Percentiles rank a stretch among this genome's conserved stretches.
phyloP scores from a whole-genome alignment of 2,113 vertebrate genomes.

The Chrysochloris asiatica region DNA sequence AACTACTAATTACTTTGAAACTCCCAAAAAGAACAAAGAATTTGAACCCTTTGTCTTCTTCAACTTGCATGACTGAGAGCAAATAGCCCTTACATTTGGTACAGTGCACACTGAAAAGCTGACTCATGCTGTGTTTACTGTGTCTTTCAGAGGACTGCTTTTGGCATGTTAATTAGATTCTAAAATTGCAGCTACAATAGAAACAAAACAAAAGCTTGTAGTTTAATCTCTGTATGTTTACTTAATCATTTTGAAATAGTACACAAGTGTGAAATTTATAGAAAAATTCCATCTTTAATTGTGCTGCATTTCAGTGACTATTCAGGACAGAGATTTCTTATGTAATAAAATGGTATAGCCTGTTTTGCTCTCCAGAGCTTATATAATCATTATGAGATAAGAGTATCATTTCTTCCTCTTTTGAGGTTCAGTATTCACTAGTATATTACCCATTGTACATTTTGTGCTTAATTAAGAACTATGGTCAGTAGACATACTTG shows the following conservation, averaged over 20 bases:
- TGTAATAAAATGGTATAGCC: not conserved
- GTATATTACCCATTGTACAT: not conserved
- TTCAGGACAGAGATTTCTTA: slow-evolving; percentile 6
- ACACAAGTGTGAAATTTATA: slow-evolving; percentile 15
- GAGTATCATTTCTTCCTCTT: not conserved
- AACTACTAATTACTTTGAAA: slow-evolving; percentile 70
- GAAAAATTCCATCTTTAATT: slow-evolving; percentile 6
- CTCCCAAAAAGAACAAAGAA: slow-evolving; percentile 67
- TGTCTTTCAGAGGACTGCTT: slow-evolving; percentile 63
- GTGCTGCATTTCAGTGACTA: slow-evolving; percentile 38
- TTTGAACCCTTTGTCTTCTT: slow-evolving; percentile 73
- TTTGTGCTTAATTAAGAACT: slow-evolving; percentile 1
- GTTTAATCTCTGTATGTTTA: slow-evolving; percentile 40
- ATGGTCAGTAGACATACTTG: not conserved
- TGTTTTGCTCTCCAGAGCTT: not conserved
- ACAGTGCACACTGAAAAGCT: slow-evolving; percentile 59
- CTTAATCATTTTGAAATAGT: slow-evolving; percentile 47
- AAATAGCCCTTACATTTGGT: slow-evolving; percentile 52
- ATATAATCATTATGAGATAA: not conserved
- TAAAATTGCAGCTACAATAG: slow-evolving; percentile 69
- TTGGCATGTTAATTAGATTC: slow-evolving; percentile 72
- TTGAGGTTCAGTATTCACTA: not conserved
- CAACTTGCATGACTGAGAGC: slow-evolving; percentile 13
- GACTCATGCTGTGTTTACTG: slow-evolving; percentile 66
- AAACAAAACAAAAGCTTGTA: slow-evolving; percentile 9